These are phyloP conservation scores for Palythoa grandis DNA, from an alignment of 92 coral and sea anemone species.

Conservation along the genomic window DNA sequence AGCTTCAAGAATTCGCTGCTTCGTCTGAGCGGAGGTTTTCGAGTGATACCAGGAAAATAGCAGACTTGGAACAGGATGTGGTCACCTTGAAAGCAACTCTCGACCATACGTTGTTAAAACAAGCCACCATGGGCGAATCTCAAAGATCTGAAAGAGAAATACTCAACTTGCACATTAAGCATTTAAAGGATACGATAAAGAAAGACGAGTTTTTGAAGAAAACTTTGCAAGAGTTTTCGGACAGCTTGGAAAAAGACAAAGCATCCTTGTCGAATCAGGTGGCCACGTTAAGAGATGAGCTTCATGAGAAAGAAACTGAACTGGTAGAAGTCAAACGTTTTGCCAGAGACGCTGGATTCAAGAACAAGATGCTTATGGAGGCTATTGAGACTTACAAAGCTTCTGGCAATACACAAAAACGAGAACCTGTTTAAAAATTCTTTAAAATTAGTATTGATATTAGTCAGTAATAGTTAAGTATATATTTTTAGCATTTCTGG, in stretches of 20 bases:
- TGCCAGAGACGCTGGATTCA: constrained; percentile 30
- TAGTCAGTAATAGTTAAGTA: background rate
- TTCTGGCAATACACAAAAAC: background rate
- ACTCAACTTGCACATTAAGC: constrained; percentile 1
- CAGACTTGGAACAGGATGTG: constrained; percentile 22
- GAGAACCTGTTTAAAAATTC: constrained; percentile 1
- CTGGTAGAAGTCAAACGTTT: constrained; percentile 30
- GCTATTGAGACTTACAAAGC: constrained; percentile 8
- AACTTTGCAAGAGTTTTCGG: constrained; percentile 19
- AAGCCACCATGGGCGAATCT: background rate
- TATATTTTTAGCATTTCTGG: background rate
- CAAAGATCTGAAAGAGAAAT: constrained; percentile 4
- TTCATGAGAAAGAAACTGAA: constrained; percentile 4
- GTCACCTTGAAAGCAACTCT: background rate
- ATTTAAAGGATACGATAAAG: background rate
- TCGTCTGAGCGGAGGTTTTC: constrained; percentile 5
- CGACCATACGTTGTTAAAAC: background rate
- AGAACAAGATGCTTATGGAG: constrained; percentile 21
- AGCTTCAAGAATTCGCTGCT: background rate
- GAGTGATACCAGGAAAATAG: background rate
- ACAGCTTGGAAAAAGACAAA: constrained; percentile 29
- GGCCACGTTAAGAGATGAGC: constrained; percentile 7
- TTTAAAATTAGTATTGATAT: background rate
- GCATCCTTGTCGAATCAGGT: background rate
- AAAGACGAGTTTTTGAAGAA: constrained; percentile 27